A percentile compares a stretch with the other conserved stretches of the same genome.
These are phyloP conservation scores for Adrianichthys oophorus DNA, from an alignment of 2,797 vertebrate species.

Conservation along the genomic window DNA sequence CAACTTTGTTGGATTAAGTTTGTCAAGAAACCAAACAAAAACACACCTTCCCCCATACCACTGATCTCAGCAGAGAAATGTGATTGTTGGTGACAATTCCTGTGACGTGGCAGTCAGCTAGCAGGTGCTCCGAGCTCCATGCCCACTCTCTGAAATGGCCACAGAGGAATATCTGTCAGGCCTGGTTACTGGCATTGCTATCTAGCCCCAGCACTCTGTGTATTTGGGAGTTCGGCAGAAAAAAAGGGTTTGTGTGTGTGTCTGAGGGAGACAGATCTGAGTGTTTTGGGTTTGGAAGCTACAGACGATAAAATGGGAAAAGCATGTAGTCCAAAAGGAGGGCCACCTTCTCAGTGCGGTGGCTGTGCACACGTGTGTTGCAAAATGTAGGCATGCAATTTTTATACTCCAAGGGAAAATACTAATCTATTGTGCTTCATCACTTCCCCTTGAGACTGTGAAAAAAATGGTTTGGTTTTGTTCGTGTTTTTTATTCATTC, in stretches of 20 bases:
- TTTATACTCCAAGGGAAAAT: slow-evolving; percentile 10
- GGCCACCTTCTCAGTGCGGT: slow-evolving; percentile 30
- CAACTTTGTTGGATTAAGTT: slow-evolving; percentile 32
- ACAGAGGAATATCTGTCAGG: slow-evolving; percentile 75
- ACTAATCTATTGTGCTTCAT: slow-evolving; percentile 1
- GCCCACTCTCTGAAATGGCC: slow-evolving; percentile 66
- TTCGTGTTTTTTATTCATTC: no score
- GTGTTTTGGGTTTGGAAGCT: slow-evolving; percentile 13
- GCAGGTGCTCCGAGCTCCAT: slow-evolving; percentile 64
- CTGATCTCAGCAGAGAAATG: slow-evolving; percentile 36
- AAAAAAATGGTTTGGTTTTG: neutral
- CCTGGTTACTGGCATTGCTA: slow-evolving; percentile 57
- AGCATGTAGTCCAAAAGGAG: slow-evolving; percentile 38
- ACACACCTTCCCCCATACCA: slow-evolving; percentile 27
- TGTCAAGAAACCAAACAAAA: slow-evolving; percentile 23
- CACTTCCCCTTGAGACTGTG: slow-evolving; percentile 3
- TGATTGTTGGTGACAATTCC: slow-evolving; percentile 53
- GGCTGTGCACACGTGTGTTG: slow-evolving; percentile 19
- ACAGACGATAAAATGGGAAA: slow-evolving; percentile 42
- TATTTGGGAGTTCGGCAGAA: slow-evolving; percentile 45
- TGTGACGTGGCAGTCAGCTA: slow-evolving; percentile 52
- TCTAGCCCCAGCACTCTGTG: slow-evolving; percentile 41
- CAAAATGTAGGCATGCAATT: slow-evolving; percentile 33
- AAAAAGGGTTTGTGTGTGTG: slow-evolving; percentile 15
- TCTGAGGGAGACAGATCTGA: slow-evolving; percentile 11